Evolutionary conservation across 2,888 invertebrate species (phyloP), one percentile per base, ranked within the genome.

Genomic region (Mesochorus sp.): DNA sequence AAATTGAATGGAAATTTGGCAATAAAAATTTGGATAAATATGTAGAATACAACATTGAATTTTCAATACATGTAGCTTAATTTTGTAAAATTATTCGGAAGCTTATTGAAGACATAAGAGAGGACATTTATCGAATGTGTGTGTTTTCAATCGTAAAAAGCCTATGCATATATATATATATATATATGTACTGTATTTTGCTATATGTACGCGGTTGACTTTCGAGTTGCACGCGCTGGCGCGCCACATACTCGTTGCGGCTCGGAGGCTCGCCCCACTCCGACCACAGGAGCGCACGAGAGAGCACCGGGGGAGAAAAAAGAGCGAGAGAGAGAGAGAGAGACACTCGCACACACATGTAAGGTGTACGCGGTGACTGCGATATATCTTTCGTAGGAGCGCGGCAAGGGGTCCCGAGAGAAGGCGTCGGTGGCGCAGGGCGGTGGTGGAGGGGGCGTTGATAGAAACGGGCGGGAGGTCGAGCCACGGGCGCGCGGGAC

Each of bases 401-500:
- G 55, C 39, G 71, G 70, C 37, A 61, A 64, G 70, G 78, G 61
- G 59, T 55, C 57, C 37, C 57, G 24, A 47, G 39, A 55, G 67
- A 31, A 47, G 21, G 57, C 66, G 51, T 37, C 73, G 80, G 76
- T 42, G 82, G 68, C 79, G 80, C 72, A 2, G 57, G 17, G 51
- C 67, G 8, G 44, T 28, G 51, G 53, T 42, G 37, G 73, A n/a
- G 64, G 59, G 26, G 67, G 51, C 53, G 42, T 51, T 59, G 71
- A 47, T 57, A 59, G 74, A 78, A 76, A 76, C 71, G 74, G 66
- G 64, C 79, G 73, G 79, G 74, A 76, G 76, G 76, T 79, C 67
- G 66, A 47, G 66, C 73, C 68, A 83, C 70, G 84, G 83, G 83
- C 82, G 72, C 83, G 83, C 84, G 87, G 85, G 85, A 87, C 84